These are phyloP conservation scores for Todiramphus chloris DNA, from an alignment of 2,113 vertebrate species.

Conservation along the genomic window DNA sequence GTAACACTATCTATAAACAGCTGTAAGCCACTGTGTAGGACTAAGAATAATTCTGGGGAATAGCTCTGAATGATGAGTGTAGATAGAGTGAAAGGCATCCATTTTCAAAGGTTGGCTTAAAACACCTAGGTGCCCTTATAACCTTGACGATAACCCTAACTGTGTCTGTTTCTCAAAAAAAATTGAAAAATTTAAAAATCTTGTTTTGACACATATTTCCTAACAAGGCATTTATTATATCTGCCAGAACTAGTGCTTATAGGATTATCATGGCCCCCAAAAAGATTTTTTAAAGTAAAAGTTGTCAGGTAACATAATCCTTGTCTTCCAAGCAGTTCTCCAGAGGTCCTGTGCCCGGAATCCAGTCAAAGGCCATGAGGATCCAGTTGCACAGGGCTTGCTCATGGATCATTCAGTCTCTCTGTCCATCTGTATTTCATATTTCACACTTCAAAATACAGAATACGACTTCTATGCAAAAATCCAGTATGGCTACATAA, in stretches of 20 bases:
- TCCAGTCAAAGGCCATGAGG: neutral
- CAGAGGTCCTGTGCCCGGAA: neutral
- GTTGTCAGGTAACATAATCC: neutral
- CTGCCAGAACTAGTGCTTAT: neutral
- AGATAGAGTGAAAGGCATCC: neutral
- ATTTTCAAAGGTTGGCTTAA: neutral
- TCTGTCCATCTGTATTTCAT: neutral
- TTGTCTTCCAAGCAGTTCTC: neutral
- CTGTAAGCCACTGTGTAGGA: neutral
- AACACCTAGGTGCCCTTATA: neutral
- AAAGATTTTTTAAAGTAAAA: neutral
- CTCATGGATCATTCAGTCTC: neutral
- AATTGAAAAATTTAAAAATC: neutral
- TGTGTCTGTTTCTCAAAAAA: neutral
- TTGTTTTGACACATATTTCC: neutral
- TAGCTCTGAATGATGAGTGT: neutral
- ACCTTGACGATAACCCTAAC: neutral
- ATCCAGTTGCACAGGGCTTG: neutral
- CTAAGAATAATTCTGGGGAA: neutral
- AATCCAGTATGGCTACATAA: neutral
- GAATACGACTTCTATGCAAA: neutral
- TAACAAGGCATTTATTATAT: neutral
- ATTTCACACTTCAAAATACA: slow-evolving; percentile 27
- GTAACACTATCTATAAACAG: neutral
- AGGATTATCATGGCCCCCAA: fast-evolving